Percentiles rank a stretch among this genome's conserved stretches.
These are phyloP conservation scores for Agrilus cyanescens DNA, from an alignment of 2,888 invertebrate species.

Conservation along the genomic window DNA sequence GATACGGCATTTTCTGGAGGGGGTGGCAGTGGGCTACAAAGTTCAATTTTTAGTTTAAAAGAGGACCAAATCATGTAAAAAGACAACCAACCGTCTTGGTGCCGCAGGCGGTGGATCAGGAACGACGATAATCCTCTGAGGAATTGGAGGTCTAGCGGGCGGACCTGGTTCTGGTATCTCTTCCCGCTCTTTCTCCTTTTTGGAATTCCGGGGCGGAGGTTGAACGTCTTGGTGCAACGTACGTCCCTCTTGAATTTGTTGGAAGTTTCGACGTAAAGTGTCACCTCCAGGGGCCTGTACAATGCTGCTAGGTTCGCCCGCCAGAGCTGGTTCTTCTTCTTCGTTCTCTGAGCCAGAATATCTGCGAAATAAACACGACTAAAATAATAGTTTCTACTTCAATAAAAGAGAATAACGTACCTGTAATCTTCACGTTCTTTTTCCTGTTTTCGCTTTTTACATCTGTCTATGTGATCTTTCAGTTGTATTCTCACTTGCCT, in stretches of 20 bases:
- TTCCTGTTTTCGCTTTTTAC: slow-evolving; percentile 89
- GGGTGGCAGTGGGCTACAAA: slow-evolving; percentile 65
- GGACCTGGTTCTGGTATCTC: slow-evolving; percentile 74
- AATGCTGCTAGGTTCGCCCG: slow-evolving; percentile 91
- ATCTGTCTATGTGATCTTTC: slow-evolving; percentile 97
- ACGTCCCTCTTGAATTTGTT: slow-evolving; percentile 84
- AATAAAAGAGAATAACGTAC: slow-evolving; percentile 19
- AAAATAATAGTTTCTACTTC: no score
- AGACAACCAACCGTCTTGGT: slow-evolving; percentile 44
- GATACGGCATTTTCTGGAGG: slow-evolving; percentile 59
- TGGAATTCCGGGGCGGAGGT: slow-evolving; percentile 38
- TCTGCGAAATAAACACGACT: slow-evolving; percentile 26
- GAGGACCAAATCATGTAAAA: no score
- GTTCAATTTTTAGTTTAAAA: no score
- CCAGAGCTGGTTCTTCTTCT: slow-evolving; percentile 83
- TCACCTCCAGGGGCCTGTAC: slow-evolving; percentile 86
- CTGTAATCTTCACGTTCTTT: slow-evolving; percentile 67
- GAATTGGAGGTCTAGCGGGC: slow-evolving; percentile 77
- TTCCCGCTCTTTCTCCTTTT: slow-evolving; percentile 41
- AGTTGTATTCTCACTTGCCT: slow-evolving; percentile 95
- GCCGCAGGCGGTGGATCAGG: slow-evolving; percentile 59
- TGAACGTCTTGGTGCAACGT: slow-evolving; percentile 48
- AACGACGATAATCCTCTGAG: slow-evolving; percentile 83
- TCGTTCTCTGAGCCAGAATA: slow-evolving; percentile 97
- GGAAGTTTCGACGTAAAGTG: slow-evolving; percentile 93